Conservation (phyloP, 2,888 invertebrate species). For the Sycophila texana region DNA sequence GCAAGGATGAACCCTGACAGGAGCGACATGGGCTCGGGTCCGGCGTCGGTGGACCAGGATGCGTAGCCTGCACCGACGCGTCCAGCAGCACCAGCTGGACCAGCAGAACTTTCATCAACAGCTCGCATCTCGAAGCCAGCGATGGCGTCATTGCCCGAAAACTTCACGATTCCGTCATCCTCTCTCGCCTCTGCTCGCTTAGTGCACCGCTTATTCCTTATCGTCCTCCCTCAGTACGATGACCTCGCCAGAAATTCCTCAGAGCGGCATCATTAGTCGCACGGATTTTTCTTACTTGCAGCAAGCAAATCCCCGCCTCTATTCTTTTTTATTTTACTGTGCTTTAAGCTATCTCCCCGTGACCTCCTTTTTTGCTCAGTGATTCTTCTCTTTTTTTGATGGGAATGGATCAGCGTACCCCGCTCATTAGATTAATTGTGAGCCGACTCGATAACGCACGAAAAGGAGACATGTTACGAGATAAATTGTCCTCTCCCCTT, state of each 20-base stretch:
- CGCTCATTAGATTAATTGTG: constrained; percentile 41
- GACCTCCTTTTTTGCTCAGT: background rate
- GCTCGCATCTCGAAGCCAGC: constrained; percentile 70
- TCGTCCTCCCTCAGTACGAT: background rate
- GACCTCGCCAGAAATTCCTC: too few species aligned
- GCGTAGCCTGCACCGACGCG: constrained; percentile 58
- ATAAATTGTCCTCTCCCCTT: constrained; percentile 14
- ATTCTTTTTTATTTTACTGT: background rate
- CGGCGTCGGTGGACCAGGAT: background rate
- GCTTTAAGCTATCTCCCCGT: background rate
- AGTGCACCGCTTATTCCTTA: background rate
- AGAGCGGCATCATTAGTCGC: too few species aligned
- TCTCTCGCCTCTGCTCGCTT: constrained; percentile 21
- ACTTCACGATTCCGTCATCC: constrained; percentile 47
- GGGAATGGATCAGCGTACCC: constrained; percentile 10
- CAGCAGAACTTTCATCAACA: constrained; percentile 22
- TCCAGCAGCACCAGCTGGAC: constrained; percentile 63
- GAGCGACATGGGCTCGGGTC: background rate
- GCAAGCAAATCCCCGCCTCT: background rate
- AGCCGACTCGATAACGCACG: constrained; percentile 20
- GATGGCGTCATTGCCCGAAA: constrained; percentile 62
- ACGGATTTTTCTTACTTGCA: too few species aligned
- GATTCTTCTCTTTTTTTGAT: background rate
- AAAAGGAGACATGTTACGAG: background rate
- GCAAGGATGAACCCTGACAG: background rate